Evolutionary conservation across 2,888 invertebrate species (phyloP), one percentile per base, ranked within the genome.

Genomic region (Yponomeuta evonymella): DNA sequence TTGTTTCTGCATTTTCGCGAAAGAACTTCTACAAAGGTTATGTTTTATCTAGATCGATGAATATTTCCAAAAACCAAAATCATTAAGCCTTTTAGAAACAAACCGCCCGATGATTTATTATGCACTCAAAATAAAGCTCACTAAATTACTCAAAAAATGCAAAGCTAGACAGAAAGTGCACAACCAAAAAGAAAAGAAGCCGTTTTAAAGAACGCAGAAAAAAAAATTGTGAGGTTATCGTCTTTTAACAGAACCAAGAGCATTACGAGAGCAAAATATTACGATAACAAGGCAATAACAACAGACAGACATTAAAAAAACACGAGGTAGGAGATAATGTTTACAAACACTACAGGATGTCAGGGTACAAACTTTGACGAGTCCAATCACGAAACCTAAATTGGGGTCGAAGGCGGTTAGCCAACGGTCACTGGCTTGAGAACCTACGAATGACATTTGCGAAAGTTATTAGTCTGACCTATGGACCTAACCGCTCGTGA

Each of bases 351-450:
- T 33, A 36, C 33, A 63, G 69, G 62, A 63, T 63, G 62, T 63
- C n/a, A 36, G 15, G 43, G 33, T 79, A 78, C 83, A 82, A 86
- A 84, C 83, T 82, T 79, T 79, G 80, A 74, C 83, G 81, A 85
- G 86, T 86, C 84, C 87, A 79, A 4, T 29, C 5, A n/a, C 33
- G 8, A 67, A 72, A 79, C 76, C 77, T 79, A 84, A 87, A 87
- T 85, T 89, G 87, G 81, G 86, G 86, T 89, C 87, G 83, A 79
- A 86, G 78, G 81, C 81, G 86, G 83, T 82, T 84, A 82, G 76
- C 79, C 79, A 71, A 77, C 81, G 78, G 74, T 75, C 76, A 77
- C 77, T 74, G 81, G 74, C 78, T 76, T 74, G 74, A 74, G 76
- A 74, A 51, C 67, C 75, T 75, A 79, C 77, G 76, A 77, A 73